Percentiles rank a stretch among this genome's conserved stretches.
These are phyloP conservation scores for Dicrurus megarhynchus DNA, from an alignment of 2,113 vertebrate genomes.

Conservation along the genomic window DNA sequence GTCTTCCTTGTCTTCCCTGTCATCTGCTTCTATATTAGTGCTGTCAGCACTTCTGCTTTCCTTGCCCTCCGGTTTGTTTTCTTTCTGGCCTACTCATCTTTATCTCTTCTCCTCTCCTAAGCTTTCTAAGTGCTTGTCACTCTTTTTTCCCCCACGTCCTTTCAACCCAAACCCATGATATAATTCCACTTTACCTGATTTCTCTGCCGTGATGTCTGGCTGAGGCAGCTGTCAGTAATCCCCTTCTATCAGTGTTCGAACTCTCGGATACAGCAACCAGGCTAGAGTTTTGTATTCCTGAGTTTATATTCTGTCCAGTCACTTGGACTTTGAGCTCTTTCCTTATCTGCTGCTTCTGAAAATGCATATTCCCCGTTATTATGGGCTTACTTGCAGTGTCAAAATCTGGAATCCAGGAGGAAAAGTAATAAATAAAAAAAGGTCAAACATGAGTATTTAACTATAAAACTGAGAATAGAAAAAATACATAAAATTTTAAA, in stretches of 20 bases:
- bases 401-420: not conserved
- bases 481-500: not conserved
- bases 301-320: not conserved
- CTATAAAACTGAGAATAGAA: not conserved
- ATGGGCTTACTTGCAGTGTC: not conserved
- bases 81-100: not conserved
- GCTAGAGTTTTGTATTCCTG: not conserved
- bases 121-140: not conserved
- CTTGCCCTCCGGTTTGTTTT: constrained; percentile 1
- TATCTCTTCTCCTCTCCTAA: not conserved
- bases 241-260: not conserved
- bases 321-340: not conserved
- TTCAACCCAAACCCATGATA: not conserved
- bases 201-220: not conserved
- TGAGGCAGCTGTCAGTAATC: not conserved
- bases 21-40: not conserved
- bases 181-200: not conserved
- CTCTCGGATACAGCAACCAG: not conserved
- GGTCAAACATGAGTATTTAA: not conserved
- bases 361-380: not conserved
- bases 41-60: constrained; percentile 23
- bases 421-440: not conserved
- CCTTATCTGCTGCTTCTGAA: not conserved
- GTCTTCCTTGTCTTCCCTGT: constrained; percentile 6
- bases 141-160: fast-evolving